Percentiles rank a stretch among this genome's conserved stretches.
Evolutionary conservation across 2,797 vertebrate species (phyloP).

Genomic region (Sylvilagus floridanus): DNA sequence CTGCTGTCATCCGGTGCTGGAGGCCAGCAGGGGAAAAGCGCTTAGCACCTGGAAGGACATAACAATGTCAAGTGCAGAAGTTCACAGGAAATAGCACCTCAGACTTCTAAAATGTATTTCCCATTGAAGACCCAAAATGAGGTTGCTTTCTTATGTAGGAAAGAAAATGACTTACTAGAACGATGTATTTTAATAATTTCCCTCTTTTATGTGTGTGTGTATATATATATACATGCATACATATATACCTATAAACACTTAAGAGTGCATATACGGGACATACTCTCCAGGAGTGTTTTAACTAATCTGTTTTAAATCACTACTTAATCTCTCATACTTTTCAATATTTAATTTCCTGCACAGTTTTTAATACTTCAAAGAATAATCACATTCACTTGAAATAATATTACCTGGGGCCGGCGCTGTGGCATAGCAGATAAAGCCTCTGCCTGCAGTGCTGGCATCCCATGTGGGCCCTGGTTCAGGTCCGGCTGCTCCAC

Average conservation of each 20-base stretch:
- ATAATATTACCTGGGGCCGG: neutral
- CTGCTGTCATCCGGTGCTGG: slow-evolving; percentile 94
- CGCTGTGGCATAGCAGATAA: too few species aligned
- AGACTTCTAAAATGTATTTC: slow-evolving; percentile 53
- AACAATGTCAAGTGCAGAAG: slow-evolving; percentile 37
- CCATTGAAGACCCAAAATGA: neutral
- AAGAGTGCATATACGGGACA: neutral
- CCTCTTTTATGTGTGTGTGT: neutral
- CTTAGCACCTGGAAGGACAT: slow-evolving; percentile 87
- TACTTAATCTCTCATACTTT: slow-evolving; percentile 24
- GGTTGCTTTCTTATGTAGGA: slow-evolving; percentile 17
- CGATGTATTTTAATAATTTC: slow-evolving; percentile 3
- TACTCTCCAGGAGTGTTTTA: slow-evolving; percentile 22
- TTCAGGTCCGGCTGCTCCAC: too few species aligned
- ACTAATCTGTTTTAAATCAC: slow-evolving; percentile 33
- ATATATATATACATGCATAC: neutral
- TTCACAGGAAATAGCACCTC: neutral
- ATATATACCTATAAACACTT: neutral
- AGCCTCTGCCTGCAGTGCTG: too few species aligned
- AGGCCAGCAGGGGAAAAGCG: slow-evolving; percentile 94
- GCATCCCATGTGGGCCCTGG: too few species aligned
- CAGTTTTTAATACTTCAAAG: slow-evolving; percentile 53
- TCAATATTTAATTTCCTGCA: slow-evolving; percentile 37
- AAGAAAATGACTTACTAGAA: slow-evolving; percentile 29
- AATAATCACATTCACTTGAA: slow-evolving; percentile 39